These are phyloP conservation scores for Cryptoblepharus egeriae DNA, from an alignment of 2,797 vertebrate species.

Conservation along the genomic window DNA sequence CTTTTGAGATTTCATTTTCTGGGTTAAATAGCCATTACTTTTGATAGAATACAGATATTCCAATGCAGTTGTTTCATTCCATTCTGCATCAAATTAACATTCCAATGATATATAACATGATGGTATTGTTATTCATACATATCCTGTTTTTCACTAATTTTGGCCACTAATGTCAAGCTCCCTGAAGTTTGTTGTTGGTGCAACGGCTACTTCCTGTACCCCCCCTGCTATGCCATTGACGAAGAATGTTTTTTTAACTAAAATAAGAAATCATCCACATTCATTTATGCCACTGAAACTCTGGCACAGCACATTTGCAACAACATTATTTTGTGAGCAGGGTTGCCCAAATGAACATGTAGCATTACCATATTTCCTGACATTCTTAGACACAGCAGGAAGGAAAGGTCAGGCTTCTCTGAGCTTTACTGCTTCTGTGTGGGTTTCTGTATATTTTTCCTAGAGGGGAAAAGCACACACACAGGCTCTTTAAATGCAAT, in stretches of 20 bases:
- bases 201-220: too few species aligned
- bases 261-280: neutral
- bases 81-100: too few species aligned
- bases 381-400: slow-evolving; percentile 40
- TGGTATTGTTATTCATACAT: too few species aligned
- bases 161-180: too few species aligned
- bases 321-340: neutral
- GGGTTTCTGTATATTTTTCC: slow-evolving; percentile 6
- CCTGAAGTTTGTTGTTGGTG: too few species aligned
- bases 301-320: neutral
- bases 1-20: too few species aligned
- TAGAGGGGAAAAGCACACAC: neutral
- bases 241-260: neutral
- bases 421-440: slow-evolving; percentile 28
- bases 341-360: neutral
- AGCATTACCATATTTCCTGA: slow-evolving; percentile 17
- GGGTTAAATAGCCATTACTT: too few species aligned
- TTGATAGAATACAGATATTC: too few species aligned
- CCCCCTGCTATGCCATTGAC: too few species aligned
- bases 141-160: too few species aligned
- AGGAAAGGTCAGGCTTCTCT: slow-evolving; percentile 10
- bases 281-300: neutral
- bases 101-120: too few species aligned
- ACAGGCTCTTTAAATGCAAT: neutral
- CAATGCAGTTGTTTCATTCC: too few species aligned